A percentile compares a stretch with the other conserved stretches of the same genome.
Conservation (phyloP, 2,888 invertebrate genomes). For the Aporophyla nigra region DNA sequence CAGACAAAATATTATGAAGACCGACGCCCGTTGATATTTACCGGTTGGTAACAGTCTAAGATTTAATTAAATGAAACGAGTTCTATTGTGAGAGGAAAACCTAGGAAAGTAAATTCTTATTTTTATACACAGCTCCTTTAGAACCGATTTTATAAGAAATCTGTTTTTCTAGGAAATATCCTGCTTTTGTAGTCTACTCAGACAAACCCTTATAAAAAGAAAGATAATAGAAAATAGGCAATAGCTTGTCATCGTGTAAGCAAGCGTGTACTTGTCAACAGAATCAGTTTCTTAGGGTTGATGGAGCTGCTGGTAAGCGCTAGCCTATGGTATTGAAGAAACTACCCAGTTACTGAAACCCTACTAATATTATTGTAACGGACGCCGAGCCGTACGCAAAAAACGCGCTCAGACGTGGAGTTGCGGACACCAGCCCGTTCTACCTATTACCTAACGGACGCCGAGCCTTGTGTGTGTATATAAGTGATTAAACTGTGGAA, state of each 20-base stretch:
- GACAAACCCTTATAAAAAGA: not conserved
- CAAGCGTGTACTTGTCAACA: not conserved
- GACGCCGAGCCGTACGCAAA: too few species aligned
- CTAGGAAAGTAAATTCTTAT: not conserved
- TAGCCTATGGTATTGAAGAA: not conserved
- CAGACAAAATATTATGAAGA: constrained; percentile 19
- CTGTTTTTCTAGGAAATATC: not conserved
- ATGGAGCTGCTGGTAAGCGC: not conserved
- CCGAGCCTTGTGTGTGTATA: too few species aligned
- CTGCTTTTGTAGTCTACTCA: not conserved
- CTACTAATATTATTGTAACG: too few species aligned
- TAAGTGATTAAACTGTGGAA: too few species aligned
- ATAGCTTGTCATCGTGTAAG: not conserved
- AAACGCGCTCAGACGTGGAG: too few species aligned
- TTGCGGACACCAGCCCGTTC: too few species aligned
- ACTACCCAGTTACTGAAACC: not conserved
- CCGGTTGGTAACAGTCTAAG: not conserved
- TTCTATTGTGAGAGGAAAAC: not conserved
- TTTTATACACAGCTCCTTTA: not conserved
- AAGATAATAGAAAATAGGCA: not conserved
- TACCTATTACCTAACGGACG: too few species aligned
- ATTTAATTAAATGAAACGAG: constrained; percentile 4
- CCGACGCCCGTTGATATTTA: not conserved
- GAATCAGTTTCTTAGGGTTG: not conserved
- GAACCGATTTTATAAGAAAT: not conserved